Evolutionary conservation across 2,888 invertebrate species (phyloP).

Genomic region (Geotrupes spiniger): DNA sequence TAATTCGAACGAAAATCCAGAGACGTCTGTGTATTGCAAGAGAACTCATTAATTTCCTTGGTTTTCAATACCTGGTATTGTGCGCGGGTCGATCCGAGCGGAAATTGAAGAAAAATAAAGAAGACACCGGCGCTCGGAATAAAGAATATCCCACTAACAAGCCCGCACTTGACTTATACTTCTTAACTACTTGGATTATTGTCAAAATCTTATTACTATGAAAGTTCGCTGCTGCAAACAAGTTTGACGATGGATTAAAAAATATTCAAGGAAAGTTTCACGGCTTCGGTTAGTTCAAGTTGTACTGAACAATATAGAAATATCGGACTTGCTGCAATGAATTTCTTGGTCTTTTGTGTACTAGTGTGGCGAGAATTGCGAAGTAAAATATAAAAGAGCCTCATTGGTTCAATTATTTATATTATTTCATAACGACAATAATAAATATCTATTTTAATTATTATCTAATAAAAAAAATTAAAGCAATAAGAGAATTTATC

Average conservation of each 20-base stretch:
- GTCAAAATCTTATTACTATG: constrained; percentile 14
- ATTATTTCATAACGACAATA: no score
- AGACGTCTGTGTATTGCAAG: constrained; percentile 24
- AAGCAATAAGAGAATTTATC: no score
- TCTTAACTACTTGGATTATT: constrained; percentile 18
- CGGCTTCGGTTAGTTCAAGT: no score
- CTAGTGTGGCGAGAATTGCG: no score
- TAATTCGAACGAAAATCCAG: constrained; percentile 29
- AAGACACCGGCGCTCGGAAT: constrained; percentile 19
- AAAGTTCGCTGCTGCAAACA: background rate
- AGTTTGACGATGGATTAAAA: constrained; percentile 6
- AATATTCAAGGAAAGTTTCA: constrained; percentile 2
- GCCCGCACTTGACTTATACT: constrained; percentile 21
- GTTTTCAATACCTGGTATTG: constrained; percentile 35
- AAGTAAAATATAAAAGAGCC: no score
- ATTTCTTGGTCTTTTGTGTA: no score
- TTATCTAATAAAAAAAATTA: no score
- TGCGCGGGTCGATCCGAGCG: constrained; percentile 32
- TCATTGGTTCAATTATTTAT: no score
- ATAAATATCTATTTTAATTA: no score
- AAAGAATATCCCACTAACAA: constrained; percentile 24
- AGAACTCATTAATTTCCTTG: constrained; percentile 37
- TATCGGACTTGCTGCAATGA: no score
- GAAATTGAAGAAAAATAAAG: constrained; percentile 31
- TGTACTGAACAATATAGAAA: no score